Percentiles rank a stretch among this genome's conserved stretches.
phyloP scores from a whole-genome alignment of 2,797 vertebrate genomes.

The Amniataba percoides region DNA sequence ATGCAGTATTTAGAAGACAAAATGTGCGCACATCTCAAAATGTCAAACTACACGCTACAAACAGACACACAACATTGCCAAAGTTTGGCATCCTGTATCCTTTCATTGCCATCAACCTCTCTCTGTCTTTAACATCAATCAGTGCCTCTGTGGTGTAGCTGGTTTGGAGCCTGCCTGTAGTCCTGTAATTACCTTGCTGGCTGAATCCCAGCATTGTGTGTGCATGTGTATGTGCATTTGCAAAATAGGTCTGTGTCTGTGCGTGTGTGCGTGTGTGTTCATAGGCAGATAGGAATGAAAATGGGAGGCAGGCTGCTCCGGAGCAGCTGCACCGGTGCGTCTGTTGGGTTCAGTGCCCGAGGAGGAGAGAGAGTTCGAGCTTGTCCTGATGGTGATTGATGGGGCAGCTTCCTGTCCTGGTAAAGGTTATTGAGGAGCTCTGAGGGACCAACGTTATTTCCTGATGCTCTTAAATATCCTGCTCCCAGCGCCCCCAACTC shows the following conservation, averaged over 20 bases:
- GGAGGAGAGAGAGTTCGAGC: slow-evolving; percentile 46
- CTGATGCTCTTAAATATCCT: slow-evolving; percentile 69
- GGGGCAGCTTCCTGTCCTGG: slow-evolving; percentile 65
- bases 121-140: slow-evolving; percentile 59
- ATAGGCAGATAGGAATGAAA: slow-evolving; percentile 71
- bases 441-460: slow-evolving; percentile 70
- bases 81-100: slow-evolving; percentile 28
- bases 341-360: slow-evolving; percentile 49
- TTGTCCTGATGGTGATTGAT: slow-evolving; percentile 71
- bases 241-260: slow-evolving; percentile 41
- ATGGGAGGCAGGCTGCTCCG: slow-evolving; percentile 61
- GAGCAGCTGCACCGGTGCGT: slow-evolving; percentile 64
- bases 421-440: slow-evolving; percentile 66
- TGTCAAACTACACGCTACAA: background rate
- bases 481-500: no score
- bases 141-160: slow-evolving; percentile 46
- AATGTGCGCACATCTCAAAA: background rate
- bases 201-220: slow-evolving; percentile 63
- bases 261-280: slow-evolving; percentile 50
- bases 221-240: slow-evolving; percentile 31
- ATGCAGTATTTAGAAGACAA: background rate
- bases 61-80: background rate
- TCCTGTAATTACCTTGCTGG: slow-evolving; percentile 75
- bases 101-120: slow-evolving; percentile 49
- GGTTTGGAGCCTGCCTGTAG: slow-evolving; percentile 51